These are phyloP conservation scores for Ceratosolen solmsi DNA, from an alignment of 1,140 invertebrate genomes.

Conservation along the genomic window DNA sequence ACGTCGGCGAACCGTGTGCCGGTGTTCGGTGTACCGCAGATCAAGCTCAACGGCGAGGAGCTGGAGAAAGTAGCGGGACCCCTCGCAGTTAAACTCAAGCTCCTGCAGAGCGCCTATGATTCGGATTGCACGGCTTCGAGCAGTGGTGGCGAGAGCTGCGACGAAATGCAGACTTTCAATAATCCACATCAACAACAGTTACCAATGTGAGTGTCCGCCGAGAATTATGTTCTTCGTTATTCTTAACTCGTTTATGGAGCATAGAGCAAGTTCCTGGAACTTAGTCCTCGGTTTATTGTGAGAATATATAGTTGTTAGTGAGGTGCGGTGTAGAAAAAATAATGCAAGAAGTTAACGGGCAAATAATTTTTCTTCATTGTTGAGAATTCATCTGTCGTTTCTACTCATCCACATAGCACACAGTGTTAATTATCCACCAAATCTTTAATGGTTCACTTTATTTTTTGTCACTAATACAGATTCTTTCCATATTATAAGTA, in stretches of 20 bases:
- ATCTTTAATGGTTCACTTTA: too few species aligned
- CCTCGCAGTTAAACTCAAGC: constrained; percentile 79
- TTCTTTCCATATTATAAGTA: too few species aligned
- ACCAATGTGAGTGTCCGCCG: constrained; percentile 81
- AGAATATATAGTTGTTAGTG: not conserved
- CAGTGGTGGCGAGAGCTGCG: constrained; percentile 93
- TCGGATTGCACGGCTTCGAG: constrained; percentile 95
- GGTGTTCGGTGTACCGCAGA: constrained; percentile 70
- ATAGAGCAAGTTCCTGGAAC: too few species aligned
- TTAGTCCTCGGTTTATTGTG: not conserved
- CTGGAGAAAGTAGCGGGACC: constrained; percentile 80
- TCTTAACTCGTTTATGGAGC: not conserved
- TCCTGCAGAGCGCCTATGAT: constrained; percentile 84
- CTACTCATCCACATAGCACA: too few species aligned
- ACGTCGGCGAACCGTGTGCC: constrained; percentile 64
- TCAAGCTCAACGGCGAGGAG: constrained; percentile 73
- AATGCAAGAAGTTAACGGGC: not conserved
- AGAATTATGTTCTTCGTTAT: not conserved
- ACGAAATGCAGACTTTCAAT: constrained; percentile 88
- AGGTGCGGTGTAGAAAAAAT: not conserved
- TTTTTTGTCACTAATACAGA: too few species aligned
- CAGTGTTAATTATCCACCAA: too few species aligned
- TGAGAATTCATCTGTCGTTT: too few species aligned
- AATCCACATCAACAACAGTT: constrained; percentile 83
- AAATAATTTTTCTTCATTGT: too few species aligned